phyloP scores from a whole-genome alignment of 2,888 invertebrate genomes.

The Drosophila mimetica region DNA sequence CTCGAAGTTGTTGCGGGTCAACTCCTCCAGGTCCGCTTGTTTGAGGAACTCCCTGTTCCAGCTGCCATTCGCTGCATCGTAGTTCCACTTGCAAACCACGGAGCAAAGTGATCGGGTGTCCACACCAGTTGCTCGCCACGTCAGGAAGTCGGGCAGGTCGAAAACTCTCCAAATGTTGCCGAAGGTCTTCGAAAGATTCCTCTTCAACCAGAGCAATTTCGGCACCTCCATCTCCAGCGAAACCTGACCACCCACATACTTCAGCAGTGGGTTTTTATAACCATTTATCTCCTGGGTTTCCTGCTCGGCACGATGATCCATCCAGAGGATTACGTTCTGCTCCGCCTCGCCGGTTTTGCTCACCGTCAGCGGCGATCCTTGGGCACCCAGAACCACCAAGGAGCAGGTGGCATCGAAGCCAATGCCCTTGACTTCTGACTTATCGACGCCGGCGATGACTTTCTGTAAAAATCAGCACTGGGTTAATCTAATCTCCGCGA shows the following conservation, averaged over 20 bases:
- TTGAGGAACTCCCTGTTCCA: conserved; percentile 92
- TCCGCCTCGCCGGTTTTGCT: conserved; percentile 88
- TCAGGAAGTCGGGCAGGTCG: conserved; percentile 96
- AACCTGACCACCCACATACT: conserved; percentile 95
- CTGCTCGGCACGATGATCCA: conserved; percentile 94
- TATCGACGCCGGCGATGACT: conserved; percentile 86
- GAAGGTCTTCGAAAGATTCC: conserved; percentile 89
- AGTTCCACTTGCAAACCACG: conserved; percentile 97
- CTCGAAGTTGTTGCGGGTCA: conserved; percentile 87
- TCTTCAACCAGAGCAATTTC: conserved; percentile 96
- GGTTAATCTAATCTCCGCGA: conserved; percentile 56
- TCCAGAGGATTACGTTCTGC: conserved; percentile 95
- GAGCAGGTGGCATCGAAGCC: conserved; percentile 99
- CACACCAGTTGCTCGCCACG: conserved; percentile 94
- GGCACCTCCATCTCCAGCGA: conserved; percentile 99
- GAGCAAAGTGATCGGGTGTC: conserved; percentile 94
- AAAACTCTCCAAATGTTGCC: conserved; percentile 90
- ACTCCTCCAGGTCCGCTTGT: conserved; percentile 90
- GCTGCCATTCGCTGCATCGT: conserved; percentile 88
- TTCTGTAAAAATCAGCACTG: conserved; percentile 85
- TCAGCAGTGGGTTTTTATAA: conserved; percentile 90
- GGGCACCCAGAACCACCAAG: conserved; percentile 90
- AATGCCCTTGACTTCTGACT: conserved; percentile 90
- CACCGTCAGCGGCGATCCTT: conserved; percentile 89
- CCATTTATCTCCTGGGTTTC: conserved; percentile 93